Percentiles rank a stretch among this genome's conserved stretches.
These are phyloP conservation scores for Callithrix jacchus DNA, from an alignment of 2,113 vertebrate species.

Conservation along the genomic window DNA sequence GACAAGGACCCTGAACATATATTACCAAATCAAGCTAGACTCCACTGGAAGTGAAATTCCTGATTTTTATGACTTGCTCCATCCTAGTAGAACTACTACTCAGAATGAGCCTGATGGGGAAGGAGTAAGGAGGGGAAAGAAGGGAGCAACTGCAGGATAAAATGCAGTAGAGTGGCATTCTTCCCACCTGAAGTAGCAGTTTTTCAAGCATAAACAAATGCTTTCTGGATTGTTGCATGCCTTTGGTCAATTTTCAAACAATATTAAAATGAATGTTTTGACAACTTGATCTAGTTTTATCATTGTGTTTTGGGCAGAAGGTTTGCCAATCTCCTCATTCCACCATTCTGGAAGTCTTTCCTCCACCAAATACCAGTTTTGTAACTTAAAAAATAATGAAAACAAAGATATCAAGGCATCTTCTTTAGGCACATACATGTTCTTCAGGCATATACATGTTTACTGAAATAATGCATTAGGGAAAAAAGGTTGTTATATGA, in stretches of 20 bases:
- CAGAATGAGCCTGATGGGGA: neutral
- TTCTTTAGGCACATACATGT: neutral
- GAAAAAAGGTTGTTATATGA: neutral
- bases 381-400: neutral
- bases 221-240: neutral
- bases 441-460: neutral
- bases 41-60: neutral
- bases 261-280: conserved; percentile 13
- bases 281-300: neutral
- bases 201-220: neutral
- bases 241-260: neutral
- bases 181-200: neutral
- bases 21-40: neutral
- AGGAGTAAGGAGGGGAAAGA: neutral
- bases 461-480: neutral
- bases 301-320: neutral
- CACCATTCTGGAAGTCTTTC: neutral
- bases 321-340: neutral
- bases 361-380: neutral
- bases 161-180: neutral
- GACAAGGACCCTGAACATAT: neutral
- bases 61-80: neutral
- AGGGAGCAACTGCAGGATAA: neutral
- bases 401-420: neutral
- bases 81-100: neutral